Evolutionary conservation across 2,113 vertebrate genomes (phyloP).

Genomic region (Atlantisia rogersi): DNA sequence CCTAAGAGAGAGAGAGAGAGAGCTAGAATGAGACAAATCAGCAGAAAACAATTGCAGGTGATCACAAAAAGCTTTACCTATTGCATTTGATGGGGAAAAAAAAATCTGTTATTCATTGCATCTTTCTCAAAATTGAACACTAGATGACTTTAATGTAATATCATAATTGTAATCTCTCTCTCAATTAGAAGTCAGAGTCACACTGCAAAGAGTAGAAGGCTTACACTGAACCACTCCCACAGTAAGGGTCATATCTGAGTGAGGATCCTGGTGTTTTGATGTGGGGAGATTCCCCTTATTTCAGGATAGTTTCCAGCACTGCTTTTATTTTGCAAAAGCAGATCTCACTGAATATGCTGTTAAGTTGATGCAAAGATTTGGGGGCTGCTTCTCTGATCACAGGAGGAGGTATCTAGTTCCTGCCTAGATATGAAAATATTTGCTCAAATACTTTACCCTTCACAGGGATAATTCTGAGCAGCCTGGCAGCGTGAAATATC

Average conservation of each 20-base stretch:
- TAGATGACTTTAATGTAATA: background rate
- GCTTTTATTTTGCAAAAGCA: background rate
- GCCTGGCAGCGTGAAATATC: background rate
- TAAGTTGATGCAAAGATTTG: background rate
- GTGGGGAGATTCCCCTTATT: background rate
- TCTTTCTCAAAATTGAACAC: background rate
- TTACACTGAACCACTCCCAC: background rate
- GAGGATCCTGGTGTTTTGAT: background rate
- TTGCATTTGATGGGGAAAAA: background rate
- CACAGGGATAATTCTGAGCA: background rate
- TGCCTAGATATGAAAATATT: background rate
- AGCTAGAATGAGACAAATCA: background rate
- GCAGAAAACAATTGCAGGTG: background rate
- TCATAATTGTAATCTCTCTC: background rate
- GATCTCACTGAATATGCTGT: background rate
- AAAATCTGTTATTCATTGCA: background rate
- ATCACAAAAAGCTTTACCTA: background rate
- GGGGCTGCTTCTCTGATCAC: background rate
- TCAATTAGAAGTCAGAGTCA: background rate
- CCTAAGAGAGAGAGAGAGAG: background rate
- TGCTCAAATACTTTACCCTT: background rate
- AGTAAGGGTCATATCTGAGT: background rate
- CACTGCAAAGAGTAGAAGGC: background rate
- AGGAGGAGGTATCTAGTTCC: background rate
- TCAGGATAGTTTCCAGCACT: background rate